These are phyloP conservation scores for Cephus pulcher DNA, from an alignment of 2,888 invertebrate species.

Conservation along the genomic window DNA sequence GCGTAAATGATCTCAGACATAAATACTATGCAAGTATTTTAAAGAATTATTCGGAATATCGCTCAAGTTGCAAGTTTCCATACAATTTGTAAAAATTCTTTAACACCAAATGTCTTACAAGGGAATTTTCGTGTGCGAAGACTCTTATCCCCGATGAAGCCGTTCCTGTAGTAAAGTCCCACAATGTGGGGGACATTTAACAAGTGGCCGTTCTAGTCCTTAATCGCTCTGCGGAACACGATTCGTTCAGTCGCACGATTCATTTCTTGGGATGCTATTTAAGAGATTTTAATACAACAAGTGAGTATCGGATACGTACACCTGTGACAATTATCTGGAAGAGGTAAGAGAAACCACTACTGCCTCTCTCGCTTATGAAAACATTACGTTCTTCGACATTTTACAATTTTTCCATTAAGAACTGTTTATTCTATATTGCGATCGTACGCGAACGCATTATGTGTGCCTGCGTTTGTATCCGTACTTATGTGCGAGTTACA, in stretches of 20 bases:
- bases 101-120: not conserved
- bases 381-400: not conserved
- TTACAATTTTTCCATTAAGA: not conserved
- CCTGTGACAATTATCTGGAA: not conserved
- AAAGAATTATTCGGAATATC: not conserved
- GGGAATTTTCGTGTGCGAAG: not conserved
- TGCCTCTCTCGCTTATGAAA: not conserved
- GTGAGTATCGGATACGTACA: not conserved
- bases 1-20: too few species aligned
- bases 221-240: constrained; percentile 52
- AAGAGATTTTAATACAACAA: not conserved
- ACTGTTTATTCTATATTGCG: not conserved
- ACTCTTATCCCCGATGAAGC: not conserved
- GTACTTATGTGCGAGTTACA: not conserved
- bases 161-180: not conserved
- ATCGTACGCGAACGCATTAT: not conserved
- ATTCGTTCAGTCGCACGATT: constrained; percentile 26
- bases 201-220: constrained; percentile 53
- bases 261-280: not conserved
- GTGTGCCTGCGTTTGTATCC: not conserved
- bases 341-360: not conserved
- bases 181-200: constrained; percentile 33
- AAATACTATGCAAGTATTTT: not conserved
- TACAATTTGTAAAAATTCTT: not conserved
- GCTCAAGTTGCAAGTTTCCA: not conserved